phyloP scores from a whole-genome alignment of 2,888 invertebrate genomes.

The Phlogophora meticulosa region DNA sequence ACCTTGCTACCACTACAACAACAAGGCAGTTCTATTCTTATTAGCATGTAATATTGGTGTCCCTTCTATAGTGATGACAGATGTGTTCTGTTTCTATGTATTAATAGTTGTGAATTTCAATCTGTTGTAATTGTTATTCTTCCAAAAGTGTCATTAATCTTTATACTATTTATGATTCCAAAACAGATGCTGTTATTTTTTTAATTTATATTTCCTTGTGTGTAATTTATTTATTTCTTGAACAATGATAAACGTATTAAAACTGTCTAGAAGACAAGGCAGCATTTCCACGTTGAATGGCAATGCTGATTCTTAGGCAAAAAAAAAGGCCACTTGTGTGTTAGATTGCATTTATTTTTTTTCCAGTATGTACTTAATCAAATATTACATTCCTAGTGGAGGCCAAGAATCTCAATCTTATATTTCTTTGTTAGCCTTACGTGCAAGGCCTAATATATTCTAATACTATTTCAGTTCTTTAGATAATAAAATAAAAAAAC shows the following conservation, averaged over 20 bases:
- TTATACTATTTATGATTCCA: background rate
- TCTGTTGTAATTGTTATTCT: background rate
- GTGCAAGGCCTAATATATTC: conserved; percentile 20
- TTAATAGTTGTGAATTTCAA: conserved; percentile 7
- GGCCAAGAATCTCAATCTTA: conserved; percentile 20
- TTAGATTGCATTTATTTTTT: conserved; percentile 8
- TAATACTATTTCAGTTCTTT: conserved; percentile 18
- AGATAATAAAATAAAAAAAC: conserved; percentile 4
- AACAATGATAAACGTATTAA: too few species aligned
- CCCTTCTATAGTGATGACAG: conserved; percentile 1
- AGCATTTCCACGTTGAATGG: too few species aligned
- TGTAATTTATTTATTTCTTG: too few species aligned
- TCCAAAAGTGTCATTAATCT: background rate
- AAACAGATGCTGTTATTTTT: background rate
- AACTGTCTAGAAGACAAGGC: too few species aligned
- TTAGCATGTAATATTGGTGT: conserved; percentile 6
- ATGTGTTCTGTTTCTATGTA: background rate
- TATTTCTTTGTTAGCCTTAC: background rate
- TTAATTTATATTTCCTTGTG: background rate
- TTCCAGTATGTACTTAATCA: background rate
- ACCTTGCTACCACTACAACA: background rate
- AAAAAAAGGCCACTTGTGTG: too few species aligned
- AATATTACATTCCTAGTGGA: conserved; percentile 14
- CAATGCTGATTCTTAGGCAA: too few species aligned
- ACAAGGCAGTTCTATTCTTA: conserved; percentile 31